Percentiles rank a stretch among this genome's conserved stretches.
phyloP scores from a whole-genome alignment of 2,888 invertebrate genomes.

The Heterodera filipjevi region DNA sequence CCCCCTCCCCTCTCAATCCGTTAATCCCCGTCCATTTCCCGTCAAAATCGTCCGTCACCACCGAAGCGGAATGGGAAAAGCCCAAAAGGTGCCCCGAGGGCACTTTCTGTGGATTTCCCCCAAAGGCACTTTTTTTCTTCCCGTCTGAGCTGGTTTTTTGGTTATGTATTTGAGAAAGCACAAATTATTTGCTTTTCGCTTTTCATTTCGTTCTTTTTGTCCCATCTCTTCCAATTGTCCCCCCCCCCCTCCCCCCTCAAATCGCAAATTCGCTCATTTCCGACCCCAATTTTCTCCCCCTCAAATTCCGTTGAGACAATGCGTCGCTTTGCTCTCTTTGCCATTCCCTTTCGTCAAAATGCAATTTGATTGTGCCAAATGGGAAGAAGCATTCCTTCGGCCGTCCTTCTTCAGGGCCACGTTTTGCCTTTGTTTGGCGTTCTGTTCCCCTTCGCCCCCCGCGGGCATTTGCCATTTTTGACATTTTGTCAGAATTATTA shows the following conservation, averaged over 20 bases:
- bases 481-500: background rate
- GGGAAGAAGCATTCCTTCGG: slow-evolving; percentile 7
- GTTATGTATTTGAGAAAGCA: background rate
- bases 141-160: background rate
- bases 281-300: slow-evolving; percentile 1
- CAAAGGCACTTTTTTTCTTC: background rate
- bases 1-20: slow-evolving; percentile 6
- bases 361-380: slow-evolving; percentile 10
- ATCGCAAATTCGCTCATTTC: slow-evolving; percentile 6
- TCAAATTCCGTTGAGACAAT: slow-evolving; percentile 9
- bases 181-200: background rate
- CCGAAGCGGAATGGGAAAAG: slow-evolving; percentile 2
- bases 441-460: background rate
- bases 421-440: background rate
- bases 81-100: background rate
- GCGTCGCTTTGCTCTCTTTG: background rate
- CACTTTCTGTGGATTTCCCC: background rate
- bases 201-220: background rate
- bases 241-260: background rate
- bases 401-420: background rate
- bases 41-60: slow-evolving; percentile 15
- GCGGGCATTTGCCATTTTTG: background rate
- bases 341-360: background rate
- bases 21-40: slow-evolving; percentile 20
- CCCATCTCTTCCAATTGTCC: background rate